phyloP scores from a whole-genome alignment of 2,113 vertebrate genomes.

The Rhipidura dahli region DNA sequence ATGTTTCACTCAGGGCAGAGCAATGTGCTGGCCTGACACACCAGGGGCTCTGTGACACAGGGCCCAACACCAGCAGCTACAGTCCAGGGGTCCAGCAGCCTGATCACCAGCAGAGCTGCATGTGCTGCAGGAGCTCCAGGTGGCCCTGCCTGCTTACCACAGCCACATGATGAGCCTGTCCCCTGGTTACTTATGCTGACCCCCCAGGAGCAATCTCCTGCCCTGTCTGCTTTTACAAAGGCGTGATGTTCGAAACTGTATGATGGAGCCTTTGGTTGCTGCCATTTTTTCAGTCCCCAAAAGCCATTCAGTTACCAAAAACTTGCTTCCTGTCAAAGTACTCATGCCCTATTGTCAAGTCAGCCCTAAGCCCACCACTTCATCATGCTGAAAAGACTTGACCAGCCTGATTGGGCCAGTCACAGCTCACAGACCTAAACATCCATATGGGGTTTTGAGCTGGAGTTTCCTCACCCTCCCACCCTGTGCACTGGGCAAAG shows the following conservation, averaged over 20 bases:
- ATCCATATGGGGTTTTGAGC: not conserved
- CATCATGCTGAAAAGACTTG: not conserved
- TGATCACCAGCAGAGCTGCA: not conserved
- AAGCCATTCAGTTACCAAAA: not conserved
- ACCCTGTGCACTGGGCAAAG: not conserved
- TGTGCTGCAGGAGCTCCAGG: rapidly evolving
- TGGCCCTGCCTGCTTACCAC: not conserved
- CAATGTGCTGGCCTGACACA: rapidly evolving
- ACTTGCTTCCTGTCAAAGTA: not conserved
- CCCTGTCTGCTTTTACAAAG: not conserved
- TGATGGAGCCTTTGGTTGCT: not conserved
- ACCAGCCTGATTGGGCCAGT: not conserved
- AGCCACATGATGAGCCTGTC: not conserved
- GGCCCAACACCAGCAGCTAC: not conserved
- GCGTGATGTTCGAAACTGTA: rapidly evolving
- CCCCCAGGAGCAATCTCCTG: not conserved
- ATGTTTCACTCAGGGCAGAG: not conserved
- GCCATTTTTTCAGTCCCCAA: not conserved
- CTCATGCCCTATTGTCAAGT: not conserved
- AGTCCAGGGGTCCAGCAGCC: not conserved
- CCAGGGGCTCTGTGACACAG: rapidly evolving
- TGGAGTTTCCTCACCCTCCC: not conserved
- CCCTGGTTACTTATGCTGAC: not conserved
- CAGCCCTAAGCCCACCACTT: not conserved
- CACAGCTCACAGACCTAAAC: not conserved